Base-by-base conservation (phyloP, 2,888 invertebrate genomes). In the Dryobota labecula region DNA sequence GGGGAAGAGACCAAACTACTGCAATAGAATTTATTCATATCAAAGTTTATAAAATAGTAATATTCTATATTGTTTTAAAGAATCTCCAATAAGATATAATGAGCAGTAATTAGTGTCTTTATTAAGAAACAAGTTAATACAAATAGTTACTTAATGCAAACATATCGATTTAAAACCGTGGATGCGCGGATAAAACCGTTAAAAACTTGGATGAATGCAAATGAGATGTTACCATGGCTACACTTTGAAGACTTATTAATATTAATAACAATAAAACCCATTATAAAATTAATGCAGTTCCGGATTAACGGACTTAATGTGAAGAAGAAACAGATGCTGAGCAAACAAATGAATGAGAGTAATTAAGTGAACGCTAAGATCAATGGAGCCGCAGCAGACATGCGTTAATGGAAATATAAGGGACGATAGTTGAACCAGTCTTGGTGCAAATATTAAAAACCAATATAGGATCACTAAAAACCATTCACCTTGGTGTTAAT, bases 251-350 rank as follows among this genome's bases (percentile, higher is more conserved):
- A 30, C 20, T 4, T 2, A 63, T n/a, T 47, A n/a, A 60, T 27
- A 47, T 45, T 20, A 30, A 51, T 20, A 61, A 63, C 2, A 60
- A 51, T 64, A 43, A 45, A 62, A 65, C 0, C 38, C 11, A 18
- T 68, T 41, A 58, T n/a, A 38, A 49, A 65, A 54, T 30, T 27
- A 27, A 63, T 30, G 30, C 36, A 58, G 57, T 72, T 76, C 68
- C 65, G 45, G 38, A 60, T 30, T 49, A 62, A 54, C 54, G 36
- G 47, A 51, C 30, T 62, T 2, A 58, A 63, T 76, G 86, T 87
- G 88, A 91, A 89, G 84, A 80, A 84, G 84, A 90, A 57, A 87
- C 92, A 92, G 85, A 88, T 88, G 88, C 76, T 77, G 73, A 72
- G 66, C 81, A 83, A 86, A 90, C 87, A 90, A 89, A 89, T 81